Base-by-base conservation (phyloP, 2,113 vertebrate species). In the Rhinoptilus africanus region DNA sequence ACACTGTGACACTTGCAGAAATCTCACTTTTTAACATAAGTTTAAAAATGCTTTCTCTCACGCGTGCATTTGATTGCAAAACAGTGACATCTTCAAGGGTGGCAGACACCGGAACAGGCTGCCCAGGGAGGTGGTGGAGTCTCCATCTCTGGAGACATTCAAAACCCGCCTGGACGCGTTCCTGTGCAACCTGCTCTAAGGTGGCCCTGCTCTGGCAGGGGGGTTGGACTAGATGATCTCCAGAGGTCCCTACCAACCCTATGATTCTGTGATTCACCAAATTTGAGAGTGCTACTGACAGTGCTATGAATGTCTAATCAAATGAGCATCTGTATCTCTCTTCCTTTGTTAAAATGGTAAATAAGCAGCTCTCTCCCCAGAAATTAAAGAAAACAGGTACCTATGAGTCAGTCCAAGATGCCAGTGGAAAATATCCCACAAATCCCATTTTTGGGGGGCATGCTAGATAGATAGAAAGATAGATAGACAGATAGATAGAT, bases 361-460 rank as follows among this genome's bases (percentile, higher is more conserved):
- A 32, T 6, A 90, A 80, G 28, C 23, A 26, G 14, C n/a, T 67
- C 13, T 37, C 6, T 75, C 9, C 6, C 6, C 83, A 60, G 47
- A 82, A 79, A 85, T 45, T 17, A 43, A 12, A 54, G 19, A 60
- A 90, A 77, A 69, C 4, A 20, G 7, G 27, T n/a, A 77, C 9
- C 7, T 56, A 12, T 48, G 14, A 78, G 34, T 78, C 37, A 81
- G 47, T 30, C 22, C 41, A 69, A 82, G 19, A 8, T 18, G 23
- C 8, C 15, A 68, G 3, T 8, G 37, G 43, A 82, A 89, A 86
- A 79, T 22, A 24, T 4, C 30, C 30, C 43, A 62, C 8, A 66
- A 37, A 28, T 0, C 2, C 27, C 13, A 48, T 27, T 76, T 84
- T 28, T 20, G 0, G 2, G 14, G 4, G 8, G 4, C 14, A 48